phyloP scores from a whole-genome alignment of 2,888 invertebrate genomes.

The Nemotelus nigrinus region DNA sequence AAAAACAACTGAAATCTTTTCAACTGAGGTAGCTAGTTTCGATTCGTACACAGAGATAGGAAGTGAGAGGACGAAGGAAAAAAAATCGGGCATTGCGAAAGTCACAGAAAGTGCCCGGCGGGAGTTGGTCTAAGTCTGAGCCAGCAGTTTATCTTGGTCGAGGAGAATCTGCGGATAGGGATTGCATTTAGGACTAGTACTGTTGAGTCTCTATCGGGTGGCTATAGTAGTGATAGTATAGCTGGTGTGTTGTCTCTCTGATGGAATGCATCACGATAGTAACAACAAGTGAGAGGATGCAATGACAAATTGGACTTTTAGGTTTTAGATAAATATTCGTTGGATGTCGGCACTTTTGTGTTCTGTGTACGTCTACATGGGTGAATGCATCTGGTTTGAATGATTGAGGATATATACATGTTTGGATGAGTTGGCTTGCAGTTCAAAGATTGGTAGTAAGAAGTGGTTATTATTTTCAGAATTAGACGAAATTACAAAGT shows the following conservation, averaged over 20 bases:
- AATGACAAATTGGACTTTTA: conserved; percentile 50
- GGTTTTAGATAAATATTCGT: conserved; percentile 38
- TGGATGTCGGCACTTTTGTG: conserved; percentile 30
- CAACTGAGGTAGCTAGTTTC: conserved; percentile 16
- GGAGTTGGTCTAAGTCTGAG: not conserved
- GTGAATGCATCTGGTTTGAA: too few species aligned
- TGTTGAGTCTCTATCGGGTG: too few species aligned
- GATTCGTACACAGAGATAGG: not conserved
- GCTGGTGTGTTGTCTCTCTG: too few species aligned
- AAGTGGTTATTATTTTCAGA: too few species aligned
- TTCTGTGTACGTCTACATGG: too few species aligned
- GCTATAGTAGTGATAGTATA: too few species aligned
- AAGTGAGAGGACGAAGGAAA: conserved; percentile 29
- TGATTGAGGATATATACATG: too few species aligned
- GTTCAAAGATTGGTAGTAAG: too few species aligned
- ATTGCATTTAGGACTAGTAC: not conserved
- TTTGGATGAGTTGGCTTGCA: too few species aligned
- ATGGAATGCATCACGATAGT: not conserved
- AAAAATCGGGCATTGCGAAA: conserved; percentile 5
- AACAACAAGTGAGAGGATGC: conserved; percentile 43
- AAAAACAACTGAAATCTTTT: conserved; percentile 36
- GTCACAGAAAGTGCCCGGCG: not conserved
- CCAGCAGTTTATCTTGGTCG: conserved; percentile 32
- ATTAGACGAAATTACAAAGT: too few species aligned
- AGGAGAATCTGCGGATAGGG: not conserved